These are phyloP conservation scores for Prorops nasuta DNA, from an alignment of 1,140 invertebrate genomes.

Conservation along the genomic window DNA sequence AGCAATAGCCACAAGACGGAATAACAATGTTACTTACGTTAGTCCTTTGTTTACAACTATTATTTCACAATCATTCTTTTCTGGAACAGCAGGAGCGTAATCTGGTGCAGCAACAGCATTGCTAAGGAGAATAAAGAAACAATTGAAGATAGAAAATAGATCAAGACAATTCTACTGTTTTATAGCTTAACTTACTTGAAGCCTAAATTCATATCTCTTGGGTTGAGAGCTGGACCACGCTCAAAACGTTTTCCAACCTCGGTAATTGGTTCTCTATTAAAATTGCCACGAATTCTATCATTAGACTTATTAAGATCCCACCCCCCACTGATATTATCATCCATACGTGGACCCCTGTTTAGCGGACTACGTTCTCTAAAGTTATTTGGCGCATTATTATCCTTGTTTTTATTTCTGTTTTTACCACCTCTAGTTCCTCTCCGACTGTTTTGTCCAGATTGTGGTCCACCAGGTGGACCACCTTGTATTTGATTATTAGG, in stretches of 20 bases:
- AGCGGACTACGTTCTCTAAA: conserved; percentile 51
- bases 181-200: conserved; percentile 30
- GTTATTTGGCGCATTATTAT: conserved; percentile 28
- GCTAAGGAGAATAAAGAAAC: too few species aligned
- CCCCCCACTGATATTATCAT: conserved; percentile 31
- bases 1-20: too few species aligned
- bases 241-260: conserved; percentile 28
- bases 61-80: conserved; percentile 82
- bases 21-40: conserved; percentile 79
- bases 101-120: conserved; percentile 23
- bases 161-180: conserved; percentile 7
- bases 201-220: conserved; percentile 23
- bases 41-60: conserved; percentile 77
- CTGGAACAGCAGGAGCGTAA: conserved; percentile 52
- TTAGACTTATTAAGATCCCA: conserved; percentile 33
- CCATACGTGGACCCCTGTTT: conserved; percentile 31
- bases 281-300: conserved; percentile 21
- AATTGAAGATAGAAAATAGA: conserved; percentile 10
- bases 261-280: conserved; percentile 32
- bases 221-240: conserved; percentile 33
- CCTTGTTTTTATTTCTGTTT: conserved; percentile 39
- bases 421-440: conserved; percentile 36
- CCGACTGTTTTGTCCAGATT: not conserved
- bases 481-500: too few species aligned
- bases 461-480: conserved; percentile 4